These are phyloP conservation scores for Allobates femoralis DNA, from an alignment of 2,797 vertebrate genomes.

Conservation along the genomic window DNA sequence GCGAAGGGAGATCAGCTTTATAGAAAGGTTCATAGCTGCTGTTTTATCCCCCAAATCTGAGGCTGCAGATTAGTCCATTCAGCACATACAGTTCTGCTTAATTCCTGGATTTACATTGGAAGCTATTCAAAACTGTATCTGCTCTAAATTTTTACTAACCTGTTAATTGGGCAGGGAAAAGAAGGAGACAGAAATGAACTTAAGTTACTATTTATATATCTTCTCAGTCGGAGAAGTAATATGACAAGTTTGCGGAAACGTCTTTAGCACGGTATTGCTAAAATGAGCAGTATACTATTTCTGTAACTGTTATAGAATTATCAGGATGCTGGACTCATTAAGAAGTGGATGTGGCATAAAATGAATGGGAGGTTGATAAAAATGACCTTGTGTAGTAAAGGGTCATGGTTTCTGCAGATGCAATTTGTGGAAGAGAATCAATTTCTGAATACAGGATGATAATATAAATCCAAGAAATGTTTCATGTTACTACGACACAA, in stretches of 20 bases:
- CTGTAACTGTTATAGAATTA: conserved; percentile 7
- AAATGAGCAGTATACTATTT: conserved; percentile 5
- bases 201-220: conserved; percentile 23
- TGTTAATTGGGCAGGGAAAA: conserved; percentile 31
- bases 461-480: conserved; percentile 1
- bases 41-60: conserved; percentile 16
- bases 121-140: conserved; percentile 15
- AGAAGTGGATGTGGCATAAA: not conserved
- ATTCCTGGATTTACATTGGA: conserved; percentile 26
- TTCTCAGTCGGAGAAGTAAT: conserved; percentile 15
- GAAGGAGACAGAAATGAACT: conserved; percentile 18
- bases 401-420: not conserved
- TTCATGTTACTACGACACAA: not conserved
- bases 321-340: conserved; percentile 16
- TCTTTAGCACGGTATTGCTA: not conserved
- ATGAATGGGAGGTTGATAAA: conserved; percentile 27
- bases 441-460: not conserved
- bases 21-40: conserved; percentile 23
- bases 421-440: not conserved
- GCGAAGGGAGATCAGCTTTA: conserved; percentile 33
- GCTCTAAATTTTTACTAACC: conserved; percentile 9
- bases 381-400: not conserved
- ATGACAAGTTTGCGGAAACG: not conserved
- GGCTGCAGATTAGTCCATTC: conserved; percentile 32
- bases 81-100: not conserved